These are phyloP conservation scores for Drosophila cognata DNA, from an alignment of 2,888 invertebrate species.

Conservation along the genomic window DNA sequence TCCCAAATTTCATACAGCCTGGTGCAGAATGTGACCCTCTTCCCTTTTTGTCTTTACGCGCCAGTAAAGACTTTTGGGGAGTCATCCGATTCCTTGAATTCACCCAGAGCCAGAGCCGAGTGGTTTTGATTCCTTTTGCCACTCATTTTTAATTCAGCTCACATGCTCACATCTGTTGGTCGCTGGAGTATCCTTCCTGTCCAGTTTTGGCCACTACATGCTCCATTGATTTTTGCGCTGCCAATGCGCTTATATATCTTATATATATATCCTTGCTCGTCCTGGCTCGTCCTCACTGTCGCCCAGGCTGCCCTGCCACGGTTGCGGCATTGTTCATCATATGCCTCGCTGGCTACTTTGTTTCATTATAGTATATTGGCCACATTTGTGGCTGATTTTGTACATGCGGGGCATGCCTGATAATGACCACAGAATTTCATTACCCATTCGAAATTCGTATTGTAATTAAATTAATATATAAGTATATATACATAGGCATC, in stretches of 20 bases:
- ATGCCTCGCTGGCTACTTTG: slow-evolving; percentile 72
- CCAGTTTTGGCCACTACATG: slow-evolving; percentile 55
- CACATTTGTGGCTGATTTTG: slow-evolving; percentile 77
- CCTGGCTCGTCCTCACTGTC: slow-evolving; percentile 29
- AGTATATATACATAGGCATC: slow-evolving; percentile 14
- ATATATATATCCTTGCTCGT: slow-evolving; percentile 38
- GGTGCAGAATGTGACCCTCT: slow-evolving; percentile 47
- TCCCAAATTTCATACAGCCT: slow-evolving; percentile 19
- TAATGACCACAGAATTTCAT: slow-evolving; percentile 76
- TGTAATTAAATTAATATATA: slow-evolving; percentile 76
- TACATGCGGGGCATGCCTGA: slow-evolving; percentile 76
- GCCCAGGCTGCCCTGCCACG: not conserved
- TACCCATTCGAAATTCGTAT: slow-evolving; percentile 78
- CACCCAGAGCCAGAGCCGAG: slow-evolving; percentile 26
- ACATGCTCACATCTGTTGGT: slow-evolving; percentile 75
- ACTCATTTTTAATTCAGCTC: slow-evolving; percentile 79
- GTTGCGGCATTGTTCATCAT: slow-evolving; percentile 64
- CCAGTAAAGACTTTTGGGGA: slow-evolving; percentile 59
- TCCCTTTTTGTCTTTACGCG: slow-evolving; percentile 73
- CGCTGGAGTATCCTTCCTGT: slow-evolving; percentile 58
- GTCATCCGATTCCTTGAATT: slow-evolving; percentile 9
- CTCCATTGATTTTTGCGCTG: slow-evolving; percentile 75
- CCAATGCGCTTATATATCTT: slow-evolving; percentile 35
- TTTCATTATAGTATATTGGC: slow-evolving; percentile 68
- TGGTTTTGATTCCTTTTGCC: slow-evolving; percentile 47